Evolutionary conservation across 2,113 vertebrate species (phyloP).

Genomic region (Nothocercus nigrocapillus): DNA sequence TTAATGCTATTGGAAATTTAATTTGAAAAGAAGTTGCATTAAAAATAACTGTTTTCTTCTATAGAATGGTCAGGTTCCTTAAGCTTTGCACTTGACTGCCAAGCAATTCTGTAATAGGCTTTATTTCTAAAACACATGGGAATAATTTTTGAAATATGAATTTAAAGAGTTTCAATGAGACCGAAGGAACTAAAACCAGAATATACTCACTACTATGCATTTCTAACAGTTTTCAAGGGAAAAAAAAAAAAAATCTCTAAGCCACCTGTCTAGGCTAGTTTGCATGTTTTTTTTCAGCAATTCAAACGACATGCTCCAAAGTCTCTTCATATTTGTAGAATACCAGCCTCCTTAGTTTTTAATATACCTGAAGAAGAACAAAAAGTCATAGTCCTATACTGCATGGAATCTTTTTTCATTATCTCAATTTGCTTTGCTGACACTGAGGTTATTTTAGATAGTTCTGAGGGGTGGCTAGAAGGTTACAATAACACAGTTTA

Average conservation of each 20-base stretch:
- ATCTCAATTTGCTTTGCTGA: background rate
- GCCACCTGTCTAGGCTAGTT: background rate
- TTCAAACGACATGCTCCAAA: background rate
- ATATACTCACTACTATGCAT: background rate
- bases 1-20: background rate
- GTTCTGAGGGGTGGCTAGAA: background rate
- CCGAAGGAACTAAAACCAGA: background rate
- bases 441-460: background rate
- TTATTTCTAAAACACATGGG: background rate
- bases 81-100: background rate
- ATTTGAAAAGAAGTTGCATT: background rate
- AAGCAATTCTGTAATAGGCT: background rate
- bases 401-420: background rate
- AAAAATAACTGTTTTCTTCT: background rate
- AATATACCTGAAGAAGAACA: background rate
- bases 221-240: background rate
- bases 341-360: background rate
- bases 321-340: background rate
- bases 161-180: background rate
- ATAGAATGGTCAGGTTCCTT: background rate
- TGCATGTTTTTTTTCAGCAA: background rate
- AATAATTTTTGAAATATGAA: background rate
- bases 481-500: background rate
- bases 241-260: background rate
- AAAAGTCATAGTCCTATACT: rapidly evolving